Evolutionary conservation across 2,113 vertebrate species (phyloP).

Genomic region (Saguinus midas): DNA sequence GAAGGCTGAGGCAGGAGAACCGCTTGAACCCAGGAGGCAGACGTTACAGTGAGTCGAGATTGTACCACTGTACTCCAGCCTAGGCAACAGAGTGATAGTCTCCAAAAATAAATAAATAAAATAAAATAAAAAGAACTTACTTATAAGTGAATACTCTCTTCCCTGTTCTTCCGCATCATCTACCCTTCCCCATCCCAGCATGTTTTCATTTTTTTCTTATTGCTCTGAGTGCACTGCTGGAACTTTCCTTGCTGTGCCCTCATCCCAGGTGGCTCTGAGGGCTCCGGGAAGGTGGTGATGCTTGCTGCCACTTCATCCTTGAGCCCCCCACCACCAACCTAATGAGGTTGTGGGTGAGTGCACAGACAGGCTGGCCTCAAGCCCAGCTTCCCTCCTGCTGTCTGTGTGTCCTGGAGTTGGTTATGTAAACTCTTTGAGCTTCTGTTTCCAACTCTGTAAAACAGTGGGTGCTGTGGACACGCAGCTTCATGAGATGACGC

Average conservation of each 20-base stretch:
- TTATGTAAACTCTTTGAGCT: background rate
- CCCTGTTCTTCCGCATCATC: background rate
- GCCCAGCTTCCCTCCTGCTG: background rate
- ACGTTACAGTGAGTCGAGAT: too few species aligned
- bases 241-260: background rate
- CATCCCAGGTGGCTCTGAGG: background rate
- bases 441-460: background rate
- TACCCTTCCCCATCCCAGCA: background rate
- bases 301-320: background rate
- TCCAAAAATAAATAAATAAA: too few species aligned
- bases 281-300: background rate
- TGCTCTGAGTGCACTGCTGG: background rate
- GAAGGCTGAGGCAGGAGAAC: too few species aligned
- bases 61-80: too few species aligned
- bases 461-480: background rate
- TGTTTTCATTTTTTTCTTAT: background rate
- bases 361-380: background rate
- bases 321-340: accelerated
- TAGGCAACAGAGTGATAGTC: too few species aligned
- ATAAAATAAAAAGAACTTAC: background rate
- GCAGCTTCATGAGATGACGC: background rate
- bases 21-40: too few species aligned
- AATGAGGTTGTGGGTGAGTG: background rate
- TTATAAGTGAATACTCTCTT: background rate
- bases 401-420: background rate